Percentiles rank a stretch among this genome's conserved stretches.
phyloP scores from a whole-genome alignment of 2,888 invertebrate genomes.

The Cacoxenus indagator region DNA sequence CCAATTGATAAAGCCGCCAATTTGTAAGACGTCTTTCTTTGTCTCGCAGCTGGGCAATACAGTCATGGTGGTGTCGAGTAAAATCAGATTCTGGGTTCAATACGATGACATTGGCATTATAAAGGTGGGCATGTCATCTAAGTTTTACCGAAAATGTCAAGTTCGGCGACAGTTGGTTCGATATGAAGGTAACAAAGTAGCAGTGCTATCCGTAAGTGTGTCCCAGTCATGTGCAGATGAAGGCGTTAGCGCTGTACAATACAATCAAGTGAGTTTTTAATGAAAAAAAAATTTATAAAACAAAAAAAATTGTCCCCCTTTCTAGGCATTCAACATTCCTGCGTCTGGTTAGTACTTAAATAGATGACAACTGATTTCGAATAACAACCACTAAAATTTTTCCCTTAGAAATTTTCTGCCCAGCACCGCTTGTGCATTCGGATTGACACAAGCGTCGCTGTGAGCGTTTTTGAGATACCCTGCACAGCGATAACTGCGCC shows the following conservation, averaged over 20 bases:
- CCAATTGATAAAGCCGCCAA: slow-evolving; percentile 67
- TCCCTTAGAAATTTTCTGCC: slow-evolving; percentile 78
- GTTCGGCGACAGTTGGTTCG: slow-evolving; percentile 85
- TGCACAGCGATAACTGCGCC: slow-evolving; percentile 75
- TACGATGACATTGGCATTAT: slow-evolving; percentile 79
- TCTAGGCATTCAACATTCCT: slow-evolving; percentile 76
- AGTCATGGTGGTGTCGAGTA: slow-evolving; percentile 78
- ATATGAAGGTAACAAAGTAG: slow-evolving; percentile 66
- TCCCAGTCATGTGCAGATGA: slow-evolving; percentile 75
- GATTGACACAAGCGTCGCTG: slow-evolving; percentile 86
- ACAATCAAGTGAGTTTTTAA: slow-evolving; percentile 77
- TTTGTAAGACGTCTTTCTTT: slow-evolving; percentile 73
- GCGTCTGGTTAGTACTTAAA: too few relatives aligned
- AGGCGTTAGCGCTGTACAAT: slow-evolving; percentile 79
- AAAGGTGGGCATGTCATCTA: slow-evolving; percentile 79
- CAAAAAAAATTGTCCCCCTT: too few relatives aligned
- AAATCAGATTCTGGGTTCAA: slow-evolving; percentile 81
- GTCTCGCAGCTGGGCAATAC: slow-evolving; percentile 80
- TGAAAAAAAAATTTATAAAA: too few relatives aligned
- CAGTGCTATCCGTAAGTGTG: slow-evolving; percentile 77
- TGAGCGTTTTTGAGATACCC: slow-evolving; percentile 81
- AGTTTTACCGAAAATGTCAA: slow-evolving; percentile 76
- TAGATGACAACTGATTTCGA: too few relatives aligned
- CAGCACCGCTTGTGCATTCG: slow-evolving; percentile 82
- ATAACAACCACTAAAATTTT: too few relatives aligned